Conservation (phyloP, 2,888 invertebrate species). For the Phengaris arion region DNA sequence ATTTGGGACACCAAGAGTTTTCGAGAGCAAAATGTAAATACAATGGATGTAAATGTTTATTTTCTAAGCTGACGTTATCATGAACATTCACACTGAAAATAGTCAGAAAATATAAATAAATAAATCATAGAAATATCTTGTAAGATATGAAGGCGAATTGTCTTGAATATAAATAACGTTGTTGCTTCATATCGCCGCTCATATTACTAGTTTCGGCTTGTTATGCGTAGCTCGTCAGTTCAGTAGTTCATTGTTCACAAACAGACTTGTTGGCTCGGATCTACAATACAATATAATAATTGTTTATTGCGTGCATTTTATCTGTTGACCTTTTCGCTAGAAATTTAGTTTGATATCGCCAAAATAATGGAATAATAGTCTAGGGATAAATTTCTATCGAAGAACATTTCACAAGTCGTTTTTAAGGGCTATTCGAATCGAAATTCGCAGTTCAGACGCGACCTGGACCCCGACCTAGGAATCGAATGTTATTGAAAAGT, state of each 20-base stretch:
- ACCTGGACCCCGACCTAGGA: background rate
- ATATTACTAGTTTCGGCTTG: background rate
- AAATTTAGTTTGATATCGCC: background rate
- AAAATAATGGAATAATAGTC: background rate
- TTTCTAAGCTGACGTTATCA: background rate
- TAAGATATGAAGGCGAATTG: background rate
- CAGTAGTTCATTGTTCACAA: background rate
- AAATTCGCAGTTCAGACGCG: background rate
- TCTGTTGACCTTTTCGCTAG: background rate
- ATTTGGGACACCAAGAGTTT: background rate
- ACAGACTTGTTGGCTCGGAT: background rate
- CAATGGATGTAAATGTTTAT: background rate
- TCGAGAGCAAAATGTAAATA: background rate
- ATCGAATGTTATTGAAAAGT: too few species aligned
- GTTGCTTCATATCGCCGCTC: background rate
- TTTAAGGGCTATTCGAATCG: background rate
- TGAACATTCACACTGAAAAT: background rate
- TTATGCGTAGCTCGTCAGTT: background rate
- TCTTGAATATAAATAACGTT: constrained; percentile 5
- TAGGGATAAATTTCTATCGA: background rate
- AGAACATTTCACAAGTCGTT: background rate
- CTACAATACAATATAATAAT: background rate
- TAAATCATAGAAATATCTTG: background rate
- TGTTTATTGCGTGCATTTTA: background rate
- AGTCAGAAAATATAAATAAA: background rate